Evolutionary conservation across 2,797 vertebrate genomes (phyloP).

Genomic region (Pogonophryne albipinna): DNA sequence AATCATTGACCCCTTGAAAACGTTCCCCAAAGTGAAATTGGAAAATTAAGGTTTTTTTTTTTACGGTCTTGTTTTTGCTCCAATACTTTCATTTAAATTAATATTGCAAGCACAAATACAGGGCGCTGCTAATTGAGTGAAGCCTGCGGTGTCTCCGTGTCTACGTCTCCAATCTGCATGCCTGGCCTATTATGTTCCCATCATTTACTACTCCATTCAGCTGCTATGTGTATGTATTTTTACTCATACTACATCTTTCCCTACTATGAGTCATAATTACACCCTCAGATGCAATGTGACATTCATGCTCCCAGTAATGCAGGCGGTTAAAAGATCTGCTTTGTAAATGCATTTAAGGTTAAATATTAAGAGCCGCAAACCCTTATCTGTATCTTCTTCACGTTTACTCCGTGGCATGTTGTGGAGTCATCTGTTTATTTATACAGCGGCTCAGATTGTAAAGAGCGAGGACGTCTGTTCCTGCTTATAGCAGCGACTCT

Average conservation of each 20-base stretch:
- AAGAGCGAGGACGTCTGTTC: constrained; percentile 56
- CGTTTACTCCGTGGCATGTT: constrained; percentile 8
- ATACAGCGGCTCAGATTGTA: constrained; percentile 49
- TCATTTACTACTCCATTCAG: constrained; percentile 11
- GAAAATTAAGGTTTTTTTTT: too few species aligned
- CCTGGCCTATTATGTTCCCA: background rate
- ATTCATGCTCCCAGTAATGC: constrained; percentile 37
- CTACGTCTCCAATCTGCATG: background rate
- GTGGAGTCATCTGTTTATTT: constrained; percentile 70
- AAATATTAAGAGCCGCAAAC: constrained; percentile 53
- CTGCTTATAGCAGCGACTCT: constrained; percentile 58
- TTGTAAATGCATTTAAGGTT: constrained; percentile 66
- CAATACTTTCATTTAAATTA: background rate
- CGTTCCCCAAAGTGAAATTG: background rate
- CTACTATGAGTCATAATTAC: constrained; percentile 55
- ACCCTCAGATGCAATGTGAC: constrained; percentile 46
- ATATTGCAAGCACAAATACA: background rate
- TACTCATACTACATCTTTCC: constrained; percentile 2
- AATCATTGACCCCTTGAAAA: background rate
- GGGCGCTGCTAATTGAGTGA: background rate
- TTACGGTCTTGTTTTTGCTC: background rate
- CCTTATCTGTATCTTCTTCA: constrained; percentile 46
- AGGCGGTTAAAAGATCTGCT: constrained; percentile 41
- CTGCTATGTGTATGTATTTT: constrained; percentile 8
- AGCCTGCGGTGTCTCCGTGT: background rate